A percentile compares a stretch with the other conserved stretches of the same genome.
These are phyloP conservation scores for Helostoma temminkii DNA, from an alignment of 2,797 vertebrate species.

Conservation along the genomic window DNA sequence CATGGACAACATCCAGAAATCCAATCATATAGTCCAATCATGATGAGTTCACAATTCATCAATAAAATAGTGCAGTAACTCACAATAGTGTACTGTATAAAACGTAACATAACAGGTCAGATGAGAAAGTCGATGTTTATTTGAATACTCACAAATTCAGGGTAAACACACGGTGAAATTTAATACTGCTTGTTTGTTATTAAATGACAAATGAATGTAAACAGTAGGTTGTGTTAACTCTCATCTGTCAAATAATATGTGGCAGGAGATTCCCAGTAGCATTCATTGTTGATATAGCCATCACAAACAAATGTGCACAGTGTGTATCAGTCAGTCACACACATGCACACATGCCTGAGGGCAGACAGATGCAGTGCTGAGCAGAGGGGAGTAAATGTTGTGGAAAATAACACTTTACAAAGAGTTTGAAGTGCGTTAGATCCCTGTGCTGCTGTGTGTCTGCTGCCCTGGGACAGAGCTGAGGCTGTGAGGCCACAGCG, in stretches of 20 bases:
- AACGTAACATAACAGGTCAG: too few species aligned
- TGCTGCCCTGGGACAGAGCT: constrained; percentile 23
- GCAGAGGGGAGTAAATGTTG: constrained; percentile 15
- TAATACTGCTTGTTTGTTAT: neutral
- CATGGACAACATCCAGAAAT: too few species aligned
- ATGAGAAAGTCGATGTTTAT: neutral
- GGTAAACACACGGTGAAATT: neutral
- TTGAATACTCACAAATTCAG: neutral
- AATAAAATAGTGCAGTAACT: too few species aligned
- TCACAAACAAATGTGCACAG: neutral
- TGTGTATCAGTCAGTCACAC: neutral
- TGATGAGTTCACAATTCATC: too few species aligned
- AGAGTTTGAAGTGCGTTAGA: constrained; percentile 29
- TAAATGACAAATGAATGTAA: neutral
- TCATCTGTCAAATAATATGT: constrained; percentile 1
- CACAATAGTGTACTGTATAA: too few species aligned
- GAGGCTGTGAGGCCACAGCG: neutral
- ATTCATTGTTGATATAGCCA: neutral
- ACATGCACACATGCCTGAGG: constrained; percentile 19
- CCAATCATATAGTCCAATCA: too few species aligned
- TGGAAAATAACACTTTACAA: constrained; percentile 33
- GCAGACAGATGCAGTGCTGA: constrained; percentile 17
- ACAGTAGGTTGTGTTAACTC: neutral
- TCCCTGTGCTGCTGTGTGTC: constrained; percentile 8
- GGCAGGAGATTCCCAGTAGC: constrained; percentile 13